Conservation (phyloP, 2,797 vertebrate genomes). For the Numenius phaeopus region DNA sequence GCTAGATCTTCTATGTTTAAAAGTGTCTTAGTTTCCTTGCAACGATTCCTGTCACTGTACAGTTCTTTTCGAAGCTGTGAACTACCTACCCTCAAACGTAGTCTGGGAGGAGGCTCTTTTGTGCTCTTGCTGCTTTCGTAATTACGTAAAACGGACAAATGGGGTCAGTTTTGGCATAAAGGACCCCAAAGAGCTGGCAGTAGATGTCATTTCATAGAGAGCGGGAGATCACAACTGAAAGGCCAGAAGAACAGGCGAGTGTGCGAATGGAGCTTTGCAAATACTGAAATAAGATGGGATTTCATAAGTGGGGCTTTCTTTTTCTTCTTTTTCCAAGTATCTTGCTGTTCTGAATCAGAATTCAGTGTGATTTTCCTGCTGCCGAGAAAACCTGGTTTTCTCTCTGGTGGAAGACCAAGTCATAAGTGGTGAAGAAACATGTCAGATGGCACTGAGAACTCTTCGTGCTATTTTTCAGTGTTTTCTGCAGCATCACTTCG, state of each 20-base stretch:
- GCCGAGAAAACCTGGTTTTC: not conserved
- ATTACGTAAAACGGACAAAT: not conserved
- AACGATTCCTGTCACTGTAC: rapidly evolving
- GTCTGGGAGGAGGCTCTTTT: not conserved
- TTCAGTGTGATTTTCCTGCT: not conserved
- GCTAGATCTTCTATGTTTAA: not conserved
- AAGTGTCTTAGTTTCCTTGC: not conserved
- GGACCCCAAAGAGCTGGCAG: not conserved
- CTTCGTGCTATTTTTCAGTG: rapidly evolving
- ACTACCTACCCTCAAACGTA: not conserved
- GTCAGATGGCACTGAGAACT: not conserved
- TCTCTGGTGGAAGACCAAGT: not conserved
- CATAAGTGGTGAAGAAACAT: not conserved
- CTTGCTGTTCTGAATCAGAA: not conserved
- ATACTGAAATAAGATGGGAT: not conserved
- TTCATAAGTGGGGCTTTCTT: not conserved
- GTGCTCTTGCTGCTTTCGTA: not conserved
- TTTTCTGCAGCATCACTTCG: not conserved
- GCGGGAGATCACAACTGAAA: not conserved
- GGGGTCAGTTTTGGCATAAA: not conserved
- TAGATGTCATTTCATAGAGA: not conserved
- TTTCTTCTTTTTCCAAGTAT: not conserved
- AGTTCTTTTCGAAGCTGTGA: not conserved
- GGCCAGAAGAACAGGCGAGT: not conserved
- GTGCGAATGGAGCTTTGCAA: not conserved